phyloP scores from a whole-genome alignment of 2,888 invertebrate species.

The Callyntrura guangdongensis region DNA sequence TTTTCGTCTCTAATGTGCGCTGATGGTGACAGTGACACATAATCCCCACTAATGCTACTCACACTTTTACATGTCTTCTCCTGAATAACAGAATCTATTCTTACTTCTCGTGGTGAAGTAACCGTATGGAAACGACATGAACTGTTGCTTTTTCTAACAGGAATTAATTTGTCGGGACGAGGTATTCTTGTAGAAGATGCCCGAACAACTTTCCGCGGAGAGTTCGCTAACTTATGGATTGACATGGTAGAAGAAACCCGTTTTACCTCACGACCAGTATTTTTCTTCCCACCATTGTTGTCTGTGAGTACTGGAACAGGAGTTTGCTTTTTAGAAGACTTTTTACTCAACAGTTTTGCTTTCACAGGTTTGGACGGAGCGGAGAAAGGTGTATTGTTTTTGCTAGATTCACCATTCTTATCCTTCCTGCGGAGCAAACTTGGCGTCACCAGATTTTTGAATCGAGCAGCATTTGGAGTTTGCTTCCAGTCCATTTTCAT shows the following conservation, averaged over 20 bases:
- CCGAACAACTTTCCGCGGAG: conserved; percentile 74
- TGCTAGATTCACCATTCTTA: conserved; percentile 61
- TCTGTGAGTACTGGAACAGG: conserved; percentile 8
- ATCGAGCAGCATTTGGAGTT: conserved; percentile 76
- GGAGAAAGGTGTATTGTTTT: conserved; percentile 47
- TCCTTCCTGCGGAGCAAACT: conserved; percentile 69
- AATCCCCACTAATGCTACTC: conserved; percentile 71
- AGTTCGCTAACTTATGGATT: conserved; percentile 79
- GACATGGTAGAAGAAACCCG: conserved; percentile 68
- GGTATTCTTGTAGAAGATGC: conserved; percentile 66
- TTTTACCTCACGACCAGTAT: conserved; percentile 22
- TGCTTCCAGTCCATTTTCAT: conserved; percentile 81
- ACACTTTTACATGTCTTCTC: neutral
- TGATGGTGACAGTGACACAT: conserved; percentile 74
- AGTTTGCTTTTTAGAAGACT: conserved; percentile 77
- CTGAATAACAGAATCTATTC: neutral
- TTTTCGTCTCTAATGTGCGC: conserved; percentile 76
- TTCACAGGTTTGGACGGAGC: conserved; percentile 67
- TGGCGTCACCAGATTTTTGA: conserved; percentile 76
- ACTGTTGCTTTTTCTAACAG: conserved; percentile 59
- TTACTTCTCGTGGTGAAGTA: neutral
- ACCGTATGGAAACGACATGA: conserved; percentile 48
- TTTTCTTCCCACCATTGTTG: neutral
- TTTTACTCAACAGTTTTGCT: conserved; percentile 76
- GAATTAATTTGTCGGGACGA: conserved; percentile 59